Evolutionary conservation across 2,113 vertebrate genomes (phyloP).

Genomic region (Labeo rohita): DNA sequence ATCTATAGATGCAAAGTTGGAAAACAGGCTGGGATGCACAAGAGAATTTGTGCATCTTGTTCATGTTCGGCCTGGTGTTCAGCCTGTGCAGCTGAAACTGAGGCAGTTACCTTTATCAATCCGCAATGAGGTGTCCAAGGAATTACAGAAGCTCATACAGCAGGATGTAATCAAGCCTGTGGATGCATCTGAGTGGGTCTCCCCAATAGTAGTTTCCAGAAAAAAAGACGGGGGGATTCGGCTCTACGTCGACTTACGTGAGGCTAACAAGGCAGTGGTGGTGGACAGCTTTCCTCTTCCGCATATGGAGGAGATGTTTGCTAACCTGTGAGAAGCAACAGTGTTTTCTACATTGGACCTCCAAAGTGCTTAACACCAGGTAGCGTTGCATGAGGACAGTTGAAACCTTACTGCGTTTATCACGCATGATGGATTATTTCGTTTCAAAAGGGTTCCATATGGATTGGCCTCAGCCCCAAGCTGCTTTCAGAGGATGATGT

Average conservation of each 20-base stretch:
- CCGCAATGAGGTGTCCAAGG: not conserved
- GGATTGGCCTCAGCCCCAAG: conserved; percentile 4
- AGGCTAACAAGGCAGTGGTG: not conserved
- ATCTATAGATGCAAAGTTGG: not conserved
- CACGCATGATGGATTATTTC: no score
- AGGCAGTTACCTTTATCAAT: no score
- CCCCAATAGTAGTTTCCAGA: conserved; percentile 3
- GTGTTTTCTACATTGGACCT: conserved; percentile 19
- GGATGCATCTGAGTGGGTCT: no score
- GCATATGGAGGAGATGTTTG: conserved; percentile 14
- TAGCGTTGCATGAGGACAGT: not conserved
- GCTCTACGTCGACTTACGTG: no score
- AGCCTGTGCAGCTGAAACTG: not conserved
- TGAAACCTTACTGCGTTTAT: conserved; percentile 15
- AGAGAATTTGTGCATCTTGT: not conserved
- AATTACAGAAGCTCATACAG: conserved; percentile 3
- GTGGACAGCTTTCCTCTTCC: conserved; percentile 32
- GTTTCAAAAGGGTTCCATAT: no score
- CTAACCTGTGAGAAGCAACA: not conserved
- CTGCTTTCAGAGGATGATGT: conserved; percentile 40
- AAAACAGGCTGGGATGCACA: not conserved
- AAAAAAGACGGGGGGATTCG: not conserved
- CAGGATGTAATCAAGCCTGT: conserved; percentile 13
- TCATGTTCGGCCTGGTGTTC: no score
- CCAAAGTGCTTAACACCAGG: conserved; percentile 17